Base-by-base conservation (phyloP, 1,140 invertebrate genomes). In the Antheraea mylitta region DNA sequence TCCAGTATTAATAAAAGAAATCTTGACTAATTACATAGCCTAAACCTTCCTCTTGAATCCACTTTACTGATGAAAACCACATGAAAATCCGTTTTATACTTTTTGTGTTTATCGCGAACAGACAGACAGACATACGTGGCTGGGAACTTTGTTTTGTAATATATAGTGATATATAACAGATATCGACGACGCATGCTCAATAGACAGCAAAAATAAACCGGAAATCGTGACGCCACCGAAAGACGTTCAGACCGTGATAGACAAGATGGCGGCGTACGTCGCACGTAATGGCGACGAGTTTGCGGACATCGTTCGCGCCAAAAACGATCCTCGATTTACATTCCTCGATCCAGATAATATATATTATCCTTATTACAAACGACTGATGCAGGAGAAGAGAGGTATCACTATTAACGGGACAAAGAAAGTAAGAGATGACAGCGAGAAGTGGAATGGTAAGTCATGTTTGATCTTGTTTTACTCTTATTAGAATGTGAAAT, bases 251-350 rank as follows among this genome's bases (percentile, higher is more conserved):
- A 94, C 96, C 58, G 96, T 99, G 8, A 97, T 99, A 64, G 98
- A 99, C 86, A 98, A 99, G 92, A 98, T 99, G 95, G 98, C 98
- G 2, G 96, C 95, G 68, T 99, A 99, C 85, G 98, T 99, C 0
- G 96, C 96, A 0, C 98, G 98, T 80, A 99, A 99, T 92, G 98
- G 98, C 0, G 93, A 95, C 62, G 97, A 98, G 76, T 99, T 99
- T 89, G 98, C 99, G 80, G 94, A 95, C 10, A 96, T 97, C 37
- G 96, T 99, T 0, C 96, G 95, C 80, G 95, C 95, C 5, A 98
- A 98, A 91, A 96, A 96, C 16, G 98, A 98, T 87, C 94, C 95
- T 0, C 91, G 98, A 36, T 99, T 98, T 83, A 95, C 94, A 18
- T 98, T 98, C 86, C 86, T 98, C 0, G 94, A 97, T 64, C 89